Evolutionary conservation across 2,113 vertebrate genomes (phyloP).

Genomic region (Neotoma lepida): DNA sequence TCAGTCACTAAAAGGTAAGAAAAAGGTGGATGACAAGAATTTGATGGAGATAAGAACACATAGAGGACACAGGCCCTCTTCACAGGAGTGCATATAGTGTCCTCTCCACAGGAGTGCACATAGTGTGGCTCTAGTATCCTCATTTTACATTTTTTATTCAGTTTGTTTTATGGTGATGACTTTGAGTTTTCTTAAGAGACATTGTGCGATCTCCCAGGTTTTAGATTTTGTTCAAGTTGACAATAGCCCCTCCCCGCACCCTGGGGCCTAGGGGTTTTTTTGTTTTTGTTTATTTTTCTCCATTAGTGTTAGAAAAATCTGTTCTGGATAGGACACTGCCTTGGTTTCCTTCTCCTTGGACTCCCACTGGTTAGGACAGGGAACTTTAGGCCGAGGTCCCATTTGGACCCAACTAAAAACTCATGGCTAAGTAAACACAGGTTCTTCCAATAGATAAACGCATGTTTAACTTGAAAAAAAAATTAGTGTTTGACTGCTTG

Average conservation of each 20-base stretch:
- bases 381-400: not conserved
- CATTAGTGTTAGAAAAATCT: not conserved
- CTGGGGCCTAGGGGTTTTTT: not conserved
- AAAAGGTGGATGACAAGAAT: not conserved
- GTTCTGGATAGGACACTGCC: not conserved
- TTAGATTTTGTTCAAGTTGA: not conserved
- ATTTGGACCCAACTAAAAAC: not conserved
- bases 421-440: not conserved
- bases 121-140: not conserved
- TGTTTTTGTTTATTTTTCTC: not conserved
- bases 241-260: not conserved
- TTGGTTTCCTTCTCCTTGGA: not conserved
- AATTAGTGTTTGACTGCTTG: not conserved
- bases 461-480: not conserved
- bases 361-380: not conserved
- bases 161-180: not conserved
- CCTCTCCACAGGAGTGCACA: not conserved
- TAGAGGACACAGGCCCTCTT: not conserved
- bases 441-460: not conserved
- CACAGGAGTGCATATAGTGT: not conserved
- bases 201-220: not conserved
- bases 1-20: not conserved
- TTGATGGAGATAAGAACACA: rapidly evolving
- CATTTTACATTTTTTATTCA: not conserved
- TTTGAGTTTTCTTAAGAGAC: not conserved